Base-by-base conservation (phyloP, 2,113 vertebrate species). In the Mesembrinibis cayennensis region DNA sequence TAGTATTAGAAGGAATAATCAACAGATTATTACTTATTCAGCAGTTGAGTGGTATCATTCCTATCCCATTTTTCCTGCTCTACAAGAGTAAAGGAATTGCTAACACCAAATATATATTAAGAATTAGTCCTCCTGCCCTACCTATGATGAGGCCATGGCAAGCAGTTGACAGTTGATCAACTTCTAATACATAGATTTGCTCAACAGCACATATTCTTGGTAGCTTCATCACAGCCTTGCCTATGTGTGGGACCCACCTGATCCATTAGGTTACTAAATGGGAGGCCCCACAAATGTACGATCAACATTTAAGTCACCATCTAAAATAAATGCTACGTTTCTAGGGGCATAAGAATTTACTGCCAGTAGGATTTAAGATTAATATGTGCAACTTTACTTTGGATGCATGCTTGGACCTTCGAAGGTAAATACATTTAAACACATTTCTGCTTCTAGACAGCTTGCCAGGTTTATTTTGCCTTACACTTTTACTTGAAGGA, bases 211-310 rank as follows among this genome's bases (percentile, higher is more conserved):
- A 22, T 52, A 77, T 13, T 59, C 40, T 30, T 22, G 2, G 9
- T 34, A 50, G 25, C 16, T 71, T 45, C 53, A 49, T 49, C 29
- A 52, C 38, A 59, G 10, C 30, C 40, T 79, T 82, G 36, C 23
- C 70, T 61, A 36, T 3, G 4, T 7, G 11, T 29, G 11, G 13
- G 34, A 55, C 17, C 38, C 78, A 69, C 5, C 63, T 42, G 44
- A 79, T 27, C 36, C 38, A 71, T 0, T 11, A 21, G 9, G 27
- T 66, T 45, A 45, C 27, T 88, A 25, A 77, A 59, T 0, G 0
- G 30, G 3, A 72, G 25, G 16, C 19, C 13, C n/a, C 66, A 69
- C 13, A 85, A 81, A 77, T 8, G 5, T 7, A 40, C 3, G 7
- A 42, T 34, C 11, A 67, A 65, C 14, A 38, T 26, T 42, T 78